Base-by-base conservation (phyloP, 2,113 vertebrate species). In the Sciurus niger region DNA sequence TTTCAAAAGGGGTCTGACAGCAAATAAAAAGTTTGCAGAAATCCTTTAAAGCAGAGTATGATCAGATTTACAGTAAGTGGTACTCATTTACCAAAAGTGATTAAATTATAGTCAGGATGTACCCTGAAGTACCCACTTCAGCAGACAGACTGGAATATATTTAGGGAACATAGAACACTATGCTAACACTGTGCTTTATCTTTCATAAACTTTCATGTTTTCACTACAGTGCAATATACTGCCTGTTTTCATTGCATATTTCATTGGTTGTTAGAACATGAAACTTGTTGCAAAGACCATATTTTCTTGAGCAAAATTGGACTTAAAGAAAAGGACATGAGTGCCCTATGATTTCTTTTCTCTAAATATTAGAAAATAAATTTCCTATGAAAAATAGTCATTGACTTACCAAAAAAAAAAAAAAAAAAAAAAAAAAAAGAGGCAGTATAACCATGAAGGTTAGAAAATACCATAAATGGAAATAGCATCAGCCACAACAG, bases 1-100 rank as follows among this genome's bases (percentile, higher is more conserved):
- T 95, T 98, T 90, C 84, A 95, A 94, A 88, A 68, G n/a, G 18
- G 6, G 13, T 5, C 51, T 84, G 79, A 93, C 87, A 95, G 68
- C 83, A 30, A 97, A 96, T 96, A 93, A 73, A 97, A 96, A 95
- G 22, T 84, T n/a, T 84, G 16, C n/a, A 89, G 73, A 76, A 96
- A 68, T 96, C 65, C 76, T 97, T 70, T 48, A 95, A 22, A 93
- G 34, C 30, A 79, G 10, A 82, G 48, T 95, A 51, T 84, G 84
- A 96, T 91, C 74, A 87, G 92, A 93, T 79, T 98, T 97, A 88
- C n/a, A 96, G 9, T 89, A 94, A 96, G 58, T 84, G 34, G 48
- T 83, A 90, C 53, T 95, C 93, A 96, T 97, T 97, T 98, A 95
- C 32, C 67, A 53, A 96, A 97, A 96, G 34, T 89, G 93, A 96